Percentiles rank a stretch among this genome's conserved stretches.
These are phyloP conservation scores for Parapristionchus giblindavisi DNA, from an alignment of 2,888 invertebrate genomes.

Conservation along the genomic window DNA sequence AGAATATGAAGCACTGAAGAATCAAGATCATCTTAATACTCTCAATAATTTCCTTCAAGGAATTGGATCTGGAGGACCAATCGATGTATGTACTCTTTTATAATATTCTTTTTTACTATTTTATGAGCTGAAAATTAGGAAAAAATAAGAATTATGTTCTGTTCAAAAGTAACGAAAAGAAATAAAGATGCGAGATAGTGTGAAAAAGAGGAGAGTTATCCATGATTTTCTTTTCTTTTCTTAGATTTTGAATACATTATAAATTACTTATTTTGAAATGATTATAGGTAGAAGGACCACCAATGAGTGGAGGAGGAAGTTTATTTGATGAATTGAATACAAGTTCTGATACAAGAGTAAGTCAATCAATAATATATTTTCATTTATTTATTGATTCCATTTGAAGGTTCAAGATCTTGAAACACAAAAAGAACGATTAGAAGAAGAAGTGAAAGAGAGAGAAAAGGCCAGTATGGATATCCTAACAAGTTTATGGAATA, in stretches of 20 bases:
- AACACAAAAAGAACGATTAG: constrained; percentile 55
- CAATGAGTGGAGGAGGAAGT: constrained; percentile 30
- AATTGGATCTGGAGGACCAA: neutral
- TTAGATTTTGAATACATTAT: neutral
- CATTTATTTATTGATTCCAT: no score
- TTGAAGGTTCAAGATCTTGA: constrained; percentile 56
- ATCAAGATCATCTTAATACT: constrained; percentile 23
- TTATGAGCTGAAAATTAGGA: neutral
- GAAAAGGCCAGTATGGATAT: constrained; percentile 55
- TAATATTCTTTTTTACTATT: neutral
- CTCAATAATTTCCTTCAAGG: neutral
- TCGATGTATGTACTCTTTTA: neutral
- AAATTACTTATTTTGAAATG: no score
- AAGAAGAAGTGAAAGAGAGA: constrained; percentile 49
- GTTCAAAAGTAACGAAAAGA: no score
- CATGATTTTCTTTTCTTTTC: neutral
- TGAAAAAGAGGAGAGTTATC: no score
- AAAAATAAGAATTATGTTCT: no score
- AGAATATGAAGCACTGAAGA: constrained; percentile 81
- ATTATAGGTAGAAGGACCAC: constrained; percentile 11
- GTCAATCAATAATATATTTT: neutral
- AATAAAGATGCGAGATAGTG: no score
- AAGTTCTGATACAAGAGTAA: constrained; percentile 27
- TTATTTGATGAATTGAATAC: constrained; percentile 35
- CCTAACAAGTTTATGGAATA: constrained; percentile 46